These are phyloP conservation scores for Ficedula albicollis DNA, from an alignment of 2,797 vertebrate genomes.

Conservation along the genomic window DNA sequence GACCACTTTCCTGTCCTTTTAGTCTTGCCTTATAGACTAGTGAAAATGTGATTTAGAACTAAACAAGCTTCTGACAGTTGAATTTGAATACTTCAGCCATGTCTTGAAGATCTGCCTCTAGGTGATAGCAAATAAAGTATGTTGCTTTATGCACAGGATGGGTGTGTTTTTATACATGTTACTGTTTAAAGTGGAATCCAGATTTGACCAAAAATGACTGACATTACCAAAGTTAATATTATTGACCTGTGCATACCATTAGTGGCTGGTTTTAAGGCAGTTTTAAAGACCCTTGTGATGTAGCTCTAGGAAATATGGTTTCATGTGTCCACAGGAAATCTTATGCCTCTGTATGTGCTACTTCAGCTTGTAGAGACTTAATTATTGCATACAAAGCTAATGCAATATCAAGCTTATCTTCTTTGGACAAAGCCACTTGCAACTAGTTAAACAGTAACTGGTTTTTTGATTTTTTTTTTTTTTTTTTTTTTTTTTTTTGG, in stretches of 20 bases:
- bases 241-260: slow-evolving; percentile 52
- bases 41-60: slow-evolving; percentile 24
- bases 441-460: slow-evolving; percentile 62
- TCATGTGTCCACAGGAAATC: slow-evolving; percentile 21
- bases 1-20: slow-evolving; percentile 15
- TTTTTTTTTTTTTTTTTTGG: background rate
- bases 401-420: slow-evolving; percentile 49
- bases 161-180: slow-evolving; percentile 16
- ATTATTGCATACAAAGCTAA: slow-evolving; percentile 52
- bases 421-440: slow-evolving; percentile 67
- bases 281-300: slow-evolving; percentile 43
- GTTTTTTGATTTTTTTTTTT: slow-evolving; percentile 9
- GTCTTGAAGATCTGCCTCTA: slow-evolving; percentile 52
- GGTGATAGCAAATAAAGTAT: background rate
- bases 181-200: slow-evolving; percentile 13
- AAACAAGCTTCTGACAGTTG: slow-evolving; percentile 43
- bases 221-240: slow-evolving; percentile 65
- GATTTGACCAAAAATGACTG: slow-evolving; percentile 66
- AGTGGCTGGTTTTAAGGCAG: slow-evolving; percentile 43
- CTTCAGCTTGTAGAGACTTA: slow-evolving; percentile 57
- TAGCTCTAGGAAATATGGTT: slow-evolving; percentile 59
- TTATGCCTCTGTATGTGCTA: slow-evolving; percentile 7
- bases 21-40: slow-evolving; percentile 41
- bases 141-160: slow-evolving; percentile 21
- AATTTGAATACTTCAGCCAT: slow-evolving; percentile 24